Base-by-base conservation (phyloP, 2,797 vertebrate species). In the Denticeps clupeoides region DNA sequence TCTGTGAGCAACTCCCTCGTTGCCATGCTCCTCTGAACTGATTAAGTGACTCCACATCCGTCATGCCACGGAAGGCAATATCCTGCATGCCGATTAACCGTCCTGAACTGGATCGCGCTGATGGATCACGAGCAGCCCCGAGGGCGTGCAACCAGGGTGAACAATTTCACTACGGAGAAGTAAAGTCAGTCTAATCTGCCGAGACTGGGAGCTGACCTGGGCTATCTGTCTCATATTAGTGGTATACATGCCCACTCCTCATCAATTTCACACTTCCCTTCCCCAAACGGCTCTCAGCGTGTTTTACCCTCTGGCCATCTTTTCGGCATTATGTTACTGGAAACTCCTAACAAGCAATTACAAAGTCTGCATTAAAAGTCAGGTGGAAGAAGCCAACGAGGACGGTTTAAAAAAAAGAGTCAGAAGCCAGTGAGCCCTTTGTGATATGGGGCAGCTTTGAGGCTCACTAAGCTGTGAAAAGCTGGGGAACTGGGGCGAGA, bases 11-110 rank as follows among this genome's bases (percentile, higher is more conserved):
- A 44, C 25, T 48, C 33, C 31, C 10, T 42, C 27, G 45, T 43
- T 7, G 16, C 31, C 5, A 35, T 38, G 49, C 49, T 64, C 49
- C 57, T 52, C 15, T 31, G 38, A 55, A 53, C 51, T 55, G 43
- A 67, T 59, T 57, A 41, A 58, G 50, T 56, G 57, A 59, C 33
- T 64, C 48, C 45, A 52, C 48, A 54, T 45, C 51, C 32, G 48
- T 52, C 35, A 37, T 38, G 25, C 28, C 23, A 28, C 24, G 18
- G 44, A 54, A 44, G 49, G 60, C 51, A 50, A 53, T 56, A 65
- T 50, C 55, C 53, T 60, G 42, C 31, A 24, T 41, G 51, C 24
- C 21, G 43, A 63, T 41, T 47, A 59, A 23, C 35, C 8, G 47
- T 35, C 18, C 3, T 32, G 44, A 16, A 53, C 12, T 41, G 53